Base-by-base conservation (phyloP, 2,888 invertebrate genomes). In the Muscina levida region DNA sequence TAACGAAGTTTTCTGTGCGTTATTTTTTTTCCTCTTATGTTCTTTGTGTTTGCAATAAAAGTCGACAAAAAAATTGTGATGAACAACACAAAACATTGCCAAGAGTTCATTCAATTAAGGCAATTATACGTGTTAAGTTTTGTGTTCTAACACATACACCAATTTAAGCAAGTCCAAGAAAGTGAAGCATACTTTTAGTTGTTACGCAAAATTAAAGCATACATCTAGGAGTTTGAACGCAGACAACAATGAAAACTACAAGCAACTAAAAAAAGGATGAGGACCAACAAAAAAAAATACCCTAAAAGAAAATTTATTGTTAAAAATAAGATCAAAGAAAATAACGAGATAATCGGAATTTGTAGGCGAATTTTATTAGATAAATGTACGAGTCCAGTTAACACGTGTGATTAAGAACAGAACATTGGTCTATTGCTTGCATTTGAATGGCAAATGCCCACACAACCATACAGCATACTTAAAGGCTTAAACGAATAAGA, bases 121-220 rank as follows among this genome's bases (percentile, higher is more conserved):
- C 62, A 72, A 72, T 67, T 75, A 62, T 31, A 42, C 42, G 42
- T 62, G 62, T 62, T 62, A 62, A 62, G 62, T 62, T 62, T 62
- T 22, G 59, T 39, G 17, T 59, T 59, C 59, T 37, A 59, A 37
- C 39, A 59, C 59, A 59, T 59, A 19, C 62, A 62, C 13, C 24
- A 1, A 53, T 10, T 13, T 24, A 13, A 53, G 24, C 3, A 24
- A 51, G 22, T 31, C 17, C 11, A 51, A 44, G 31, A 53, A 22
- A 42, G 42, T 42, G n/a, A 42, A 42, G 62, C 62, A 62, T 62
- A 62, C 62, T 62, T 42, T 42, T 19, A 37, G 13, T 13, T 10
- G 62, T 42, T 42, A 42, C 42, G 42, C 11, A 17, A 62, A 62
- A 62, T 62, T 42, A 39, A n/a, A 42, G 62, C 62, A 62, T 22